Evolutionary conservation across 2,888 invertebrate species (phyloP), one percentile per base, ranked within the genome.

Genomic region (Yponomeuta cagnagella): DNA sequence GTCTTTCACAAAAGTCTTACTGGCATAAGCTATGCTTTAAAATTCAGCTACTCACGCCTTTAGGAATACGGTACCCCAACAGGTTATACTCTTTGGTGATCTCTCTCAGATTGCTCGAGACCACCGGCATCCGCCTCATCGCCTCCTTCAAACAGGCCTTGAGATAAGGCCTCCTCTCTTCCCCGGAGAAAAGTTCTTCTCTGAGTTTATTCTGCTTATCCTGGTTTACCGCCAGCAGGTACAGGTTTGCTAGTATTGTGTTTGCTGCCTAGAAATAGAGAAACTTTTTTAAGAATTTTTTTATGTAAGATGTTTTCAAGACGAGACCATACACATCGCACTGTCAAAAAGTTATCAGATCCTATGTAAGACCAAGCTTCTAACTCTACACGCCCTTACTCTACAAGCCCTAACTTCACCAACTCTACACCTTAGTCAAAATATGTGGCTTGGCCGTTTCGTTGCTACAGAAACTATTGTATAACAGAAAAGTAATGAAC

Each of bases 71-170:
- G 78, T 94, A 95, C 10, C 93, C 93, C 3, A 88, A 88, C 0
- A 95, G 78, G 1, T 90, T 85, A 0, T 93, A 79, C 74, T 94
- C 93, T 10, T 84, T 80, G 1, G 76, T 77, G 72, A 91, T 83
- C 71, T 83, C 84, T 72, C 94, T 83, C 23, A 91, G 77, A 72
- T 87, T 91, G 1, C 93, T 94, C 15, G 90, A 80, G 1, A 93
- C 88, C n/a, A 93, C 92, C 1, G 94, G 93, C 71, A 87, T 87
- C 48, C 93, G 74, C 74, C 95, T 86, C 71, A 94, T 79, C 0
- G 93, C 88, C 83, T 95, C 95, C 77, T 95, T 95, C 69, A 95
- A 90, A 75, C 94, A 94, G 1, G 94, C 94, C 73, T 92, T 93
- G 68, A 95, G 78, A 76, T 94, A 95, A 0, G 92, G 89, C 75